phyloP scores from a whole-genome alignment of 2,888 invertebrate genomes.

The Adela reaumurella region DNA sequence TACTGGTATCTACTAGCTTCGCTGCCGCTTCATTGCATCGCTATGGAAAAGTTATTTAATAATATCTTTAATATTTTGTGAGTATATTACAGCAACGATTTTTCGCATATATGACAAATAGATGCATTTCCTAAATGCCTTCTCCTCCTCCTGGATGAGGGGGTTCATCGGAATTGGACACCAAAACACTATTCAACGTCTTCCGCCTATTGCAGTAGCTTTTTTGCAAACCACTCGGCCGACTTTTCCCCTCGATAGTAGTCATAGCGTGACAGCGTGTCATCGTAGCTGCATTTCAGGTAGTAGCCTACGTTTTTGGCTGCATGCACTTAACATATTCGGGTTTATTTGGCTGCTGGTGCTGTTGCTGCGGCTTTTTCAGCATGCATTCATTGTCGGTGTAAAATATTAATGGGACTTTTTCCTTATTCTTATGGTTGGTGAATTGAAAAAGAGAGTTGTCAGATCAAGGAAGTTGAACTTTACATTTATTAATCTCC shows the following conservation, averaged over 20 bases:
- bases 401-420: background rate
- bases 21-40: no score
- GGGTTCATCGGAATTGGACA: background rate
- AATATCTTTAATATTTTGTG: no score
- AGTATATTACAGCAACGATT: no score
- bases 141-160: conserved; percentile 10
- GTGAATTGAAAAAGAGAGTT: background rate
- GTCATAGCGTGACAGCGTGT: conserved; percentile 8
- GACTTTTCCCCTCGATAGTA: conserved; percentile 4
- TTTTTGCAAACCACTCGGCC: conserved; percentile 2
- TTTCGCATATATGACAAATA: no score
- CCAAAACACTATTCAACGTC: background rate
- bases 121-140: conserved; percentile 11
- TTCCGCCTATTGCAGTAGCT: background rate
- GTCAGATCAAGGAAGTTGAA: no score
- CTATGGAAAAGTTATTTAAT: no score
- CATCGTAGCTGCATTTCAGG: no score
- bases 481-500: background rate
- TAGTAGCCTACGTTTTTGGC: background rate
- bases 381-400: background rate
- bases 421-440: background rate
- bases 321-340: background rate
- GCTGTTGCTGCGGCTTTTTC: background rate
- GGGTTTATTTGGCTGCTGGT: background rate
- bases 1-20: no score